Base-by-base conservation (phyloP, 2,113 vertebrate species). In the Polypterus bichir region DNA sequence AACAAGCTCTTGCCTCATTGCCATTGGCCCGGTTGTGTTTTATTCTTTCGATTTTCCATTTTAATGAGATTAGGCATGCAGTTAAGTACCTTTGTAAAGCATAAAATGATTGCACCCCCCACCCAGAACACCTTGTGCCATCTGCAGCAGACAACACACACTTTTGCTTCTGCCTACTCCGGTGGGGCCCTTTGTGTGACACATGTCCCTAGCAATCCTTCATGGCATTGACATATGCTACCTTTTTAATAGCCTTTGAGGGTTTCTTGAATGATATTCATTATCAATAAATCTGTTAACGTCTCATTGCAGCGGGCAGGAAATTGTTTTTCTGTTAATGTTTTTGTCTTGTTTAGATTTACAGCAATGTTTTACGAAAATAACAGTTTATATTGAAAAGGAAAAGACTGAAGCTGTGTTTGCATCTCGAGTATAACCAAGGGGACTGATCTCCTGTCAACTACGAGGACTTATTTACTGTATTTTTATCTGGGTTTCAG, bases 1-100 rank as follows among this genome's bases (percentile, higher is more conserved):
- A 81, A 83, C 79, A 3, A 46, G 70, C 68, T 70, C 68, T 65
- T 71, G 71, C 65, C 69, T 63, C 49, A 48, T 72, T 64, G 73
- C 69, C 64, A 69, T 47, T 55, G 58, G 66, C 51, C 63, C 60
- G 68, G 67, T 67, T 70, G 60, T 67, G n/a, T 69, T 67, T 70
- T 71, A 62, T 49, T 60, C 52, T 65, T 75, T 74, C 75, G 60
- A 60, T 66, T 73, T 72, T 64, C 58, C 48, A 49, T 66, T 64
- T 68, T 70, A 73, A 76, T 76, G 74, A 72, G 75, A 75, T 72
- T 65, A 74, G 44, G 52, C 62, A 60, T 54, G 52, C 67, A 58
- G 60, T 54, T 56, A 72, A 71, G 59, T 64, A 27, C 51, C 51
- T 46, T 65, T 52, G 47, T 56, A 66, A 9, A 57, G 7, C 10